A percentile compares a stretch with the other conserved stretches of the same genome.
Evolutionary conservation across 2,113 vertebrate species (phyloP).

Genomic region (Anthoscopus minutus): DNA sequence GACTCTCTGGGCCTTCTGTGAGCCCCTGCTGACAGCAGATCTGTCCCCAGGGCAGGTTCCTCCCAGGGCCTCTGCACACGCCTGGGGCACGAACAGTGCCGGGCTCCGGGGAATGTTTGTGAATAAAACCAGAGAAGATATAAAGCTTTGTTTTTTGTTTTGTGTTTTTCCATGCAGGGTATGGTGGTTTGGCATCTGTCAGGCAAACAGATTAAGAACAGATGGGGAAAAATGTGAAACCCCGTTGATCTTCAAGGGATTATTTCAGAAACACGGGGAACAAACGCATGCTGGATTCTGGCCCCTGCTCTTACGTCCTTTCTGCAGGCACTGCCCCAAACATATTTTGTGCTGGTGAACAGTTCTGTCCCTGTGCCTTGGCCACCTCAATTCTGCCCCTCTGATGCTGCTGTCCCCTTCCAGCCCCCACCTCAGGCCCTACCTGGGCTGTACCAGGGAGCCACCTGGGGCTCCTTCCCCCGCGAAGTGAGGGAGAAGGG

Average conservation of each 20-base stretch:
- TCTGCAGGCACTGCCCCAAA: background rate
- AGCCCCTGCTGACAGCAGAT: background rate
- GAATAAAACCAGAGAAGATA: constrained; percentile 13
- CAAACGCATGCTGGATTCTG: background rate
- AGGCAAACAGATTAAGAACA: constrained; percentile 50
- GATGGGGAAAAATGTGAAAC: constrained; percentile 59
- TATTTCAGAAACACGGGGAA: constrained; percentile 32
- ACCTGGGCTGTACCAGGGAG: background rate
- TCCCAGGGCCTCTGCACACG: background rate
- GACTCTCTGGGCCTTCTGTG: background rate
- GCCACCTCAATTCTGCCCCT: background rate
- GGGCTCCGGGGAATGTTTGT: background rate
- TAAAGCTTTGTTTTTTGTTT: constrained; percentile 5
- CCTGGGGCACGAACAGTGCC: background rate
- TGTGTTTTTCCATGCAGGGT: constrained; percentile 30
- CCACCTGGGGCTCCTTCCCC: background rate
- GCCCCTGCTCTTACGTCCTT: background rate
- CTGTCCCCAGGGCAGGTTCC: background rate
- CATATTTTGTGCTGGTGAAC: background rate
- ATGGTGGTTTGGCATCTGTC: constrained; percentile 53
- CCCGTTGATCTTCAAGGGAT: constrained; percentile 16
- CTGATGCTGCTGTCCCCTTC: background rate
- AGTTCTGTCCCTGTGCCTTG: background rate
- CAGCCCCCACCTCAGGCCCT: background rate
- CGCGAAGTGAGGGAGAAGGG: background rate